A percentile compares a stretch with the other conserved stretches of the same genome.
Evolutionary conservation across 2,113 vertebrate species (phyloP).

Genomic region (Corythornis vintsioides): DNA sequence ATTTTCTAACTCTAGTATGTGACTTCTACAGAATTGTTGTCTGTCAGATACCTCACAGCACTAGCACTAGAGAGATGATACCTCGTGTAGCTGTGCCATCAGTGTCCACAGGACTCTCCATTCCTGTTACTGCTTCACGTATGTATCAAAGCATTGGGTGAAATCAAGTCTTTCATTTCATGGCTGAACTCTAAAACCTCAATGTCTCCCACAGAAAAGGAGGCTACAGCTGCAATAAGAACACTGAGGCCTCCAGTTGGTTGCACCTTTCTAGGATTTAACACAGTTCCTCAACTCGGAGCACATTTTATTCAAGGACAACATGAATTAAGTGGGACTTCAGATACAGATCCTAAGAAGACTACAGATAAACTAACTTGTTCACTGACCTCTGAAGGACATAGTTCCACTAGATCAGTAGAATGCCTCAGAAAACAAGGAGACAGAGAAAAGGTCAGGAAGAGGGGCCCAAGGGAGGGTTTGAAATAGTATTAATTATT

Average conservation of each 20-base stretch:
- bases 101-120: slow-evolving; percentile 75
- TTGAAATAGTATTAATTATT: not conserved
- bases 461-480: not conserved
- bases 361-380: slow-evolving; percentile 78
- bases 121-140: slow-evolving; percentile 84
- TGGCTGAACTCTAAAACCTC: slow-evolving; percentile 8
- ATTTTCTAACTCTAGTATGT: not conserved
- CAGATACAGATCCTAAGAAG: slow-evolving; percentile 46
- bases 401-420: slow-evolving; percentile 75
- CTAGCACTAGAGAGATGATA: slow-evolving; percentile 73
- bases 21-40: slow-evolving; percentile 57
- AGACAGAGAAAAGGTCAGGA: slow-evolving; percentile 78
- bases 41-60: slow-evolving; percentile 35
- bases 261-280: slow-evolving; percentile 76
- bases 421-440: slow-evolving; percentile 79
- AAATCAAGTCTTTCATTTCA: not conserved
- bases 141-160: slow-evolving; percentile 61
- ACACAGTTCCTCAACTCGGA: slow-evolving; percentile 67
- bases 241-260: slow-evolving; percentile 55
- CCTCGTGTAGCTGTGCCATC: slow-evolving; percentile 41
- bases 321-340: slow-evolving; percentile 74
- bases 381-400: slow-evolving; percentile 57
- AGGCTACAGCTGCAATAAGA: slow-evolving; percentile 53
- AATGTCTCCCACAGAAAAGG: slow-evolving; percentile 62
- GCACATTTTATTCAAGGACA: slow-evolving; percentile 72